Conservation (phyloP, 2,797 vertebrate genomes). For the Helicolenus hilgendorfi region DNA sequence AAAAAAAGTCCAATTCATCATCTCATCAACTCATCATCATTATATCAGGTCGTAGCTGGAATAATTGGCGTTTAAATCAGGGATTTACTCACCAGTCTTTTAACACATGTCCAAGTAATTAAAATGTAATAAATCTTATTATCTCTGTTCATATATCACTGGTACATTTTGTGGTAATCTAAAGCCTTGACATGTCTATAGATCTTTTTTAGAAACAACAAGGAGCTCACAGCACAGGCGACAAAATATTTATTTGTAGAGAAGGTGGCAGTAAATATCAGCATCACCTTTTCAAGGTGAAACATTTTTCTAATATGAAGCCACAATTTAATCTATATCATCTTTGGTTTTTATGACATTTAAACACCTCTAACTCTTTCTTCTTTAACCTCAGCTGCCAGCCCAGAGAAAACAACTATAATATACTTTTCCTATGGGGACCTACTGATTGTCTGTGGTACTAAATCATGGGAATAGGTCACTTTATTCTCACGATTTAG, state of each 20-base stretch:
- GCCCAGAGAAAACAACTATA: neutral
- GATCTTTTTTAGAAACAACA: neutral
- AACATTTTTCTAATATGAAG: neutral
- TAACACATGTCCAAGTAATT: conserved; percentile 70
- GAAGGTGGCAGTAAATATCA: neutral
- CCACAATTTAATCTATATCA: neutral
- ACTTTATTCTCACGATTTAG: neutral
- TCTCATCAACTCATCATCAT: conserved; percentile 58
- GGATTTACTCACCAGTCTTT: conserved; percentile 70
- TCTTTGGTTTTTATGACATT: neutral
- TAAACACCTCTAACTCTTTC: neutral
- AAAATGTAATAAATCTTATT: conserved; percentile 73
- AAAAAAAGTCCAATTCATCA: conserved; percentile 68
- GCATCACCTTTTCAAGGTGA: neutral
- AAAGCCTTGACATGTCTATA: neutral
- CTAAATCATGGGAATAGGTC: neutral
- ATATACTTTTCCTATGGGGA: neutral
- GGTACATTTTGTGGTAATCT: conserved; percentile 41
- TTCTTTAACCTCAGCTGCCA: neutral
- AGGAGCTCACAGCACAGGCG: neutral
- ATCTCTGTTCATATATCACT: conserved; percentile 57
- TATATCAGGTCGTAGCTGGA: conserved; percentile 63
- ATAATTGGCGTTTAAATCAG: conserved; percentile 72
- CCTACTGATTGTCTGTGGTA: neutral
- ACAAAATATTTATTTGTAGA: neutral